Evolutionary conservation across 2,797 vertebrate species (phyloP).

Genomic region (Emys orbicularis): DNA sequence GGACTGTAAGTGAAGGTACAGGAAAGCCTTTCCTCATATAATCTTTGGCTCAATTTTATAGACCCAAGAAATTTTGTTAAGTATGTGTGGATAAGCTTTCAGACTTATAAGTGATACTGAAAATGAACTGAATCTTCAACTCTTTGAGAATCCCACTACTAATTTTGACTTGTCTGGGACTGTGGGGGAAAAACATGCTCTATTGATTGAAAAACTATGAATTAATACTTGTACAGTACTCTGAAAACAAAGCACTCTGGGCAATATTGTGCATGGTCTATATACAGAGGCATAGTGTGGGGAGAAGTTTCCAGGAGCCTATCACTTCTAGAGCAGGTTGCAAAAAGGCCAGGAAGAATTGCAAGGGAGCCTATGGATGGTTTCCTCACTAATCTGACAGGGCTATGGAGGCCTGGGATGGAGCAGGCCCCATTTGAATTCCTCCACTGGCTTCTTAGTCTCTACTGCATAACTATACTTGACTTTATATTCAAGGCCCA

Average conservation of each 20-base stretch:
- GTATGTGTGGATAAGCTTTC: conserved; percentile 6
- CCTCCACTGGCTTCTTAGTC: background rate
- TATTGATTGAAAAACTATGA: background rate
- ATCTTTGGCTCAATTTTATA: background rate
- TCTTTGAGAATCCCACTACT: background rate
- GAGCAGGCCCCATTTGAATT: background rate
- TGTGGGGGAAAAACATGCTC: background rate
- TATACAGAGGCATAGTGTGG: background rate
- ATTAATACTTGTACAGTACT: background rate
- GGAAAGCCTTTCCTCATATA: background rate
- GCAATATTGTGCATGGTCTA: background rate
- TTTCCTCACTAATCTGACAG: background rate
- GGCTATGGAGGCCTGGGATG: fast-evolving
- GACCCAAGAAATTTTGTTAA: background rate
- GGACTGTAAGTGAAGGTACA: background rate
- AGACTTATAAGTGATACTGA: background rate
- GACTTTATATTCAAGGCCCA: background rate
- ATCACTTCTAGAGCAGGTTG: background rate
- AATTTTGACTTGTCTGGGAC: conserved; percentile 1
- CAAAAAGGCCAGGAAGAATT: background rate
- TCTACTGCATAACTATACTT: background rate
- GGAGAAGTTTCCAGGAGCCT: background rate
- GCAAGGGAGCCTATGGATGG: background rate
- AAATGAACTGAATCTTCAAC: background rate
- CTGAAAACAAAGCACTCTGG: background rate